A percentile compares a stretch with the other conserved stretches of the same genome.
Evolutionary conservation across 2,888 invertebrate species (phyloP).

Genomic region (Spilosoma lubricipeda): DNA sequence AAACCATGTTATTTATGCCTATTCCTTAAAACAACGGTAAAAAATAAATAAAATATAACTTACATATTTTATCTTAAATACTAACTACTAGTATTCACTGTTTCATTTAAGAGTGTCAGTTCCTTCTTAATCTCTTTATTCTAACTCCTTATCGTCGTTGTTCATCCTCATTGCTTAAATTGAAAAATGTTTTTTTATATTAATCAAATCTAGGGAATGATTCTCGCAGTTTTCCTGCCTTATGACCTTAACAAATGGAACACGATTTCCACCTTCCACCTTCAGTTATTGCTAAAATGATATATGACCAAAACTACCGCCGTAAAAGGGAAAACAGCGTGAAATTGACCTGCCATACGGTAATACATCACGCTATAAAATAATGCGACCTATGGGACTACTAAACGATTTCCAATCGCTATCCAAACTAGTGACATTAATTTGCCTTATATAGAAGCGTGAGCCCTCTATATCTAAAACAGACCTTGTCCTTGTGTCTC

Average conservation of each 20-base stretch:
- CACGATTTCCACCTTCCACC: slow-evolving; percentile 13
- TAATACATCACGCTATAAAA: slow-evolving; percentile 40
- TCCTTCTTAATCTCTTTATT: no score
- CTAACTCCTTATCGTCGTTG: no score
- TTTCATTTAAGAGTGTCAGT: no score
- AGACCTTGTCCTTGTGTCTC: slow-evolving; percentile 1
- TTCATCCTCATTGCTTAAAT: background rate
- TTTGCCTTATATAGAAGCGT: slow-evolving; percentile 16
- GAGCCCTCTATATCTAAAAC: background rate
- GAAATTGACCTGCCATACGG: slow-evolving; percentile 42
- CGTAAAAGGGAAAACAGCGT: slow-evolving; percentile 26
- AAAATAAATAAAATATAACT: no score
- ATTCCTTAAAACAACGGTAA: background rate
- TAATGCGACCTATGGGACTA: slow-evolving; percentile 49
- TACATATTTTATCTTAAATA: no score
- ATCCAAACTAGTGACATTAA: slow-evolving; percentile 38
- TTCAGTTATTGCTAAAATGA: slow-evolving; percentile 32
- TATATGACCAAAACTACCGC: slow-evolving; percentile 29
- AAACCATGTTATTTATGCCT: no score
- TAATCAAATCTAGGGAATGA: background rate
- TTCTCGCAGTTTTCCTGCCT: background rate
- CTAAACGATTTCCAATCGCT: slow-evolving; percentile 45
- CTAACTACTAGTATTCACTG: no score
- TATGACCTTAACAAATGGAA: slow-evolving; percentile 8
- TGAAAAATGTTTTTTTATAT: background rate